A percentile compares a stretch with the other conserved stretches of the same genome.
These are phyloP conservation scores for Rhipidura dahli DNA, from an alignment of 2,113 vertebrate species.

Conservation along the genomic window DNA sequence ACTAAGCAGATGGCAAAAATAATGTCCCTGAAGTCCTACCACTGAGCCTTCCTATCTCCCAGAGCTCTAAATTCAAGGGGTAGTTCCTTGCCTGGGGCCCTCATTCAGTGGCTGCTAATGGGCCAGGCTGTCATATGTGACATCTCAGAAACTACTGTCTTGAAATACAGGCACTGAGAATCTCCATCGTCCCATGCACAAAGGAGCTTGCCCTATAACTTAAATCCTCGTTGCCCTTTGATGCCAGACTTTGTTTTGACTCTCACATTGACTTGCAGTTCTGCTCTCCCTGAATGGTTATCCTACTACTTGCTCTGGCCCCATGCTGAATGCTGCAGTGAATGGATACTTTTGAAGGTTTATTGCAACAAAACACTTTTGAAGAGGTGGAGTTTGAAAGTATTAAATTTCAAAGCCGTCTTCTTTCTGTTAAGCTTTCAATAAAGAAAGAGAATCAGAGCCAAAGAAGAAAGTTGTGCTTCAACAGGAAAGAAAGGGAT, in stretches of 20 bases:
- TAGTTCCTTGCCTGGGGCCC: background rate
- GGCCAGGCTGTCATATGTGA: background rate
- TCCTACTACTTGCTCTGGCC: background rate
- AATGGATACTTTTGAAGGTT: background rate
- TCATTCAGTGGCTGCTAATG: background rate
- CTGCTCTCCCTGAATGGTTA: background rate
- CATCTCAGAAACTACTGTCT: background rate
- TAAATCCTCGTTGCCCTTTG: background rate
- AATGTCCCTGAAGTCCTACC: background rate
- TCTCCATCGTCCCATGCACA: background rate
- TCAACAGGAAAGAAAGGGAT: background rate
- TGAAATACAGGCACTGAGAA: background rate
- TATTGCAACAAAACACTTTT: background rate
- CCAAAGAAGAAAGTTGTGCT: background rate
- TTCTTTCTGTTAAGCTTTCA: background rate
- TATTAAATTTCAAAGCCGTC: background rate
- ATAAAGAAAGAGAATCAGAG: background rate
- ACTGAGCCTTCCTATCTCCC: background rate
- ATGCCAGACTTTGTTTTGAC: background rate
- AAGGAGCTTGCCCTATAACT: background rate
- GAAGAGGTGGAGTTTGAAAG: background rate
- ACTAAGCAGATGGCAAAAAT: background rate
- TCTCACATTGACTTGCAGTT: background rate
- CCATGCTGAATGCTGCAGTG: background rate
- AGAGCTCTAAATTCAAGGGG: background rate